These are phyloP conservation scores for Esox niger DNA, from an alignment of 2,113 vertebrate species.

Conservation along the genomic window DNA sequence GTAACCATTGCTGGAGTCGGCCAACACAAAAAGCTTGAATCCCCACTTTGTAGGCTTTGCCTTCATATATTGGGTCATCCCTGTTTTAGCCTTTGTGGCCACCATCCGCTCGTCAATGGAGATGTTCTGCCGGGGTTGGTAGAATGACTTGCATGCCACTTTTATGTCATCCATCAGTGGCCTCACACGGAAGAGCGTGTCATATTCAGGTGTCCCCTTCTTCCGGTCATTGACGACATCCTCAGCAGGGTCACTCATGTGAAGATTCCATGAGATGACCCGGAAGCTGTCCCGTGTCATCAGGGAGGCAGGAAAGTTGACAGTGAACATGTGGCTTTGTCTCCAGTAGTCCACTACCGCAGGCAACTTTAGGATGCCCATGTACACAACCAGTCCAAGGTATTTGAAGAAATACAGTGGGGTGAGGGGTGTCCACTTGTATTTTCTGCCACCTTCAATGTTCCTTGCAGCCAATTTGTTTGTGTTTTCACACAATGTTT, in stretches of 20 bases:
- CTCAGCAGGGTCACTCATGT: neutral
- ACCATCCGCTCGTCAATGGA: slow-evolving; percentile 30
- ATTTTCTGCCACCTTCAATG: no score
- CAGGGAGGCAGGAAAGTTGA: neutral
- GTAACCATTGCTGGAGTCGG: slow-evolving; percentile 28
- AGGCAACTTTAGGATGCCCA: no score
- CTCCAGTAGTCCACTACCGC: slow-evolving; percentile 11
- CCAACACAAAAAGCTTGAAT: slow-evolving; percentile 24
- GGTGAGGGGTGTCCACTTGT: no score
- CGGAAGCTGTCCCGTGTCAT: slow-evolving; percentile 4
- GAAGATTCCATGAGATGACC: slow-evolving; percentile 3
- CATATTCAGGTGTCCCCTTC: slow-evolving; percentile 14
- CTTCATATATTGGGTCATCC: no score
- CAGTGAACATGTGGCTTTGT: neutral
- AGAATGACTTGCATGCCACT: slow-evolving; percentile 6
- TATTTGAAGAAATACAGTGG: no score
- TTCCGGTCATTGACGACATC: neutral
- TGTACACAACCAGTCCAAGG: no score
- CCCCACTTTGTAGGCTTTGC: slow-evolving; percentile 28
- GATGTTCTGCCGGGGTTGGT: slow-evolving; percentile 7
- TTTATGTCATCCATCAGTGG: neutral
- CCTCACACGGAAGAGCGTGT: slow-evolving; percentile 10
- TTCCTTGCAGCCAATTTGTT: no score
- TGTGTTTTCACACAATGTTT: no score
- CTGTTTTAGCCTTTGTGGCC: slow-evolving; percentile 4